A percentile compares a stretch with the other conserved stretches of the same genome.
Conservation (phyloP, 2,113 vertebrate genomes). For the Cololabis saira region DNA sequence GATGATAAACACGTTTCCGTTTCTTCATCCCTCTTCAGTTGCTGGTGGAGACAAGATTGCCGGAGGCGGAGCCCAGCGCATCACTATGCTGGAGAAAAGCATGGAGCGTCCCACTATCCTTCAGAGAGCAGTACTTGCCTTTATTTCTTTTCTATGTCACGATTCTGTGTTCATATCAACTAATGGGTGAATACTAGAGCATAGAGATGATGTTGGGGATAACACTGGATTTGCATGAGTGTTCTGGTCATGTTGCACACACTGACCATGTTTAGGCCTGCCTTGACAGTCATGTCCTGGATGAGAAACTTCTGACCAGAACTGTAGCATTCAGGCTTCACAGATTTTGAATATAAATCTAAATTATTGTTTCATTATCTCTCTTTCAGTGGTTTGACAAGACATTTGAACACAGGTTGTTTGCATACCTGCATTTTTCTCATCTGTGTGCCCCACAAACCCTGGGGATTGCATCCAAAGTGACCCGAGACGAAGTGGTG, state of each 20-base stretch:
- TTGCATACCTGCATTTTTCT: constrained; percentile 24
- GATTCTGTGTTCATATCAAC: background rate
- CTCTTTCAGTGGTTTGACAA: constrained; percentile 75
- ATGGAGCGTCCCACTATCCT: constrained; percentile 80
- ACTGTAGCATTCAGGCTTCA: too few relatives aligned
- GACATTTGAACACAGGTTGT: constrained; percentile 21
- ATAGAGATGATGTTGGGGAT: background rate
- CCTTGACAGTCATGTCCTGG: too few relatives aligned
- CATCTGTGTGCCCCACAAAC: constrained; percentile 21
- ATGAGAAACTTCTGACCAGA: too few relatives aligned
- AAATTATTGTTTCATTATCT: background rate
- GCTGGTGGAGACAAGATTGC: constrained; percentile 86
- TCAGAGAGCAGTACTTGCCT: constrained; percentile 84
- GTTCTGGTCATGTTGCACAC: too few relatives aligned
- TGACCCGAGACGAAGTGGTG: background rate
- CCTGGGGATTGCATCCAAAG: constrained; percentile 30
- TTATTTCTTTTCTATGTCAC: constrained; percentile 5
- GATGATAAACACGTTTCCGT: background rate
- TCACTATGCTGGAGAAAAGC: constrained; percentile 81
- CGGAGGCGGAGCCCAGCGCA: constrained; percentile 81
- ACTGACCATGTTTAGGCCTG: too few relatives aligned
- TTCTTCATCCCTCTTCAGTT: constrained; percentile 71
- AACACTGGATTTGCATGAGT: too few relatives aligned
- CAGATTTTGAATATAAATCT: background rate
- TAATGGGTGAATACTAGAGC: background rate